Base-by-base conservation (phyloP, 2,113 vertebrate genomes). In the Puffinus mauretanicus region DNA sequence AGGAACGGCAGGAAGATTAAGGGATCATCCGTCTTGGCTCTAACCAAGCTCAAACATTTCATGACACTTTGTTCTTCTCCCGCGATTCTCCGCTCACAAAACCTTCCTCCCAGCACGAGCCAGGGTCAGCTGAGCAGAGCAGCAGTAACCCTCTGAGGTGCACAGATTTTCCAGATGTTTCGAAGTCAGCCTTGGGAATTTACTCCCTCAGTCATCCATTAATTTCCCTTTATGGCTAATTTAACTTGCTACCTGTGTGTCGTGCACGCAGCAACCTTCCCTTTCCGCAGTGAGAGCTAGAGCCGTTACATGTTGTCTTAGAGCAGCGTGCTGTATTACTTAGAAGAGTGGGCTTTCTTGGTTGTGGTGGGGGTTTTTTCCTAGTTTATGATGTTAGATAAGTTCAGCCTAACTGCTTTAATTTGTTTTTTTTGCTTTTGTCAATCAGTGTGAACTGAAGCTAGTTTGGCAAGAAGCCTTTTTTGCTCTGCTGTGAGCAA, bases 291-390 rank as follows among this genome's bases (percentile, higher is more conserved):
- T 3, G 21, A 44, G n/a, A 34, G 17, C 55, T 13, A 8, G 22
- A 66, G 52, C 77, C 15, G 0, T 62, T 9, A 1, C 65, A 4
- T 2, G 0, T 32, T 13, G 19, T 19, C 57, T 19, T 19, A 3
- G 1, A 32, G 22, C 62, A 47, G 16, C 5, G 2, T 44, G 25
- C 24, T 21, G 2, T 12, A 15, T 16, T 14, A 8, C 22, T 57
- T 25, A 36, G 27, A 34, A 47, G 7, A 65, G 1, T 6, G 30
- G 2, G 11, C 25, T 57, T 82, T 55, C 14, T 82, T 70, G 22
- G 0, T 38, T 40, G 15, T n/a, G 24, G 30, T 30, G 32, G 18
- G 2, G 7, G 7, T 36, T 85, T 85, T 84, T 5, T 22, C 21
- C 46, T 51, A 8, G 16, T 70, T 86, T 32, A 8, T 29, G 14